A percentile compares a stretch with the other conserved stretches of the same genome.
Conservation (phyloP, 2,888 invertebrate genomes). For the Listrodromus nycthemerus region DNA sequence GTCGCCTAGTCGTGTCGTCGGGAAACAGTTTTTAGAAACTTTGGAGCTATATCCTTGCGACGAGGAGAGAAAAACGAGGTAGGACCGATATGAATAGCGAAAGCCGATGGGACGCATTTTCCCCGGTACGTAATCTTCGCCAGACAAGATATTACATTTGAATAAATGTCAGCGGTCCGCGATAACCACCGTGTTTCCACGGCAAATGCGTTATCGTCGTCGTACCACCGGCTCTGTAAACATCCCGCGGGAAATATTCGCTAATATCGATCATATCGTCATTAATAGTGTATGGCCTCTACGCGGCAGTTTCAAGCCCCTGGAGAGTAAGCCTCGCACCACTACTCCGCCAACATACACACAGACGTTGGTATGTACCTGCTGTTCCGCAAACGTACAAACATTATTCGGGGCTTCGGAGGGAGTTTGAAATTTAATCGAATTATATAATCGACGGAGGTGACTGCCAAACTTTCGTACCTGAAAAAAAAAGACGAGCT, state of each 20-base stretch:
- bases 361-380: conserved; percentile 5
- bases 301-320: conserved; percentile 62
- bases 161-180: conserved; percentile 83
- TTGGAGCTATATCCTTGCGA: conserved; percentile 6
- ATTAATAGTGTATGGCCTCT: conserved; percentile 77
- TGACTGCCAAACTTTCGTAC: conserved; percentile 1
- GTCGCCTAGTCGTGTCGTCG: not conserved
- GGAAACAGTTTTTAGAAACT: conserved; percentile 11
- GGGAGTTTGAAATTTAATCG: conserved; percentile 71
- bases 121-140: conserved; percentile 81
- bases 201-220: conserved; percentile 76
- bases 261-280: conserved; percentile 83
- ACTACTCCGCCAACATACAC: conserved; percentile 18
- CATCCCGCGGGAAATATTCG: conserved; percentile 83
- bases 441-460: conserved; percentile 58
- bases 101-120: conserved; percentile 82
- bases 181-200: conserved; percentile 73
- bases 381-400: not conserved
- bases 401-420: conserved; percentile 36
- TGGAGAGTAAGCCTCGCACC: conserved; percentile 35
- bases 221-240: conserved; percentile 70
- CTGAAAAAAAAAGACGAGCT: not conserved
- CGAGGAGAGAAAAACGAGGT: conserved; percentile 33
- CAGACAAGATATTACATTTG: conserved; percentile 84
- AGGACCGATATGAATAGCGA: conserved; percentile 33